Percentiles rank a stretch among this genome's conserved stretches.
Evolutionary conservation across 1,140 invertebrate species (phyloP).

Genomic region (Drosophila carrolli): DNA sequence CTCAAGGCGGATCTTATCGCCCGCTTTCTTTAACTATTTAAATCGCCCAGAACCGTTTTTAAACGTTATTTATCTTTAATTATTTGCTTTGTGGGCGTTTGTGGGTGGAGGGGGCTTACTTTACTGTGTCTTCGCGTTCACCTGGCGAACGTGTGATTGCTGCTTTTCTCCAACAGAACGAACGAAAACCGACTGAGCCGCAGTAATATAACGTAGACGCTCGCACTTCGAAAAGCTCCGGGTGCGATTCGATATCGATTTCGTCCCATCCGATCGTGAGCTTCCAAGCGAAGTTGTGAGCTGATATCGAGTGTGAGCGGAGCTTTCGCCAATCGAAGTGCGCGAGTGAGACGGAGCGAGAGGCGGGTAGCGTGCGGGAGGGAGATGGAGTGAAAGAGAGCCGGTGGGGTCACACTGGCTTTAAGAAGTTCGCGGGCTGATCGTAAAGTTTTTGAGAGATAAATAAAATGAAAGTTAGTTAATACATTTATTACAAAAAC

Average conservation of each 20-base stretch:
- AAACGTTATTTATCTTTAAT: constrained; percentile 18
- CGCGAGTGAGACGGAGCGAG: not conserved
- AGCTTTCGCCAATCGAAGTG: constrained; percentile 32
- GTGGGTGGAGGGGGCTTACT: constrained; percentile 49
- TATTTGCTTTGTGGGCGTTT: constrained; percentile 13
- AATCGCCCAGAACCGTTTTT: not conserved
- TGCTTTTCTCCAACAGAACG: constrained; percentile 71
- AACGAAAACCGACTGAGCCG: constrained; percentile 75
- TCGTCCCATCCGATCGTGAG: constrained; percentile 27
- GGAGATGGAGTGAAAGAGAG: not conserved
- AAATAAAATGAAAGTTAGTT: too few species aligned
- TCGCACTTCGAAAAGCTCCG: constrained; percentile 70
- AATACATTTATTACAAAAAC: too few species aligned
- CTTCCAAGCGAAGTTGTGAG: constrained; percentile 55
- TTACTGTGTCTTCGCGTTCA: constrained; percentile 70
- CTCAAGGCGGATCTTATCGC: constrained; percentile 13
- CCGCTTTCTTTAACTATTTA: constrained; percentile 3
- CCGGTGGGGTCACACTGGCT: constrained; percentile 11
- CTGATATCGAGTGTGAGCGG: constrained; percentile 46
- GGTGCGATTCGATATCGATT: constrained; percentile 43
- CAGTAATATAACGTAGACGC: constrained; percentile 48
- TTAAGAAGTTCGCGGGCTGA: constrained; percentile 8
- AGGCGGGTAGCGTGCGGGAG: not conserved
- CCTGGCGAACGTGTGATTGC: constrained; percentile 71
- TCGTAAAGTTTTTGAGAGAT: not conserved